phyloP scores from a whole-genome alignment of 2,797 vertebrate genomes.

The Cyclopterus lumpus region DNA sequence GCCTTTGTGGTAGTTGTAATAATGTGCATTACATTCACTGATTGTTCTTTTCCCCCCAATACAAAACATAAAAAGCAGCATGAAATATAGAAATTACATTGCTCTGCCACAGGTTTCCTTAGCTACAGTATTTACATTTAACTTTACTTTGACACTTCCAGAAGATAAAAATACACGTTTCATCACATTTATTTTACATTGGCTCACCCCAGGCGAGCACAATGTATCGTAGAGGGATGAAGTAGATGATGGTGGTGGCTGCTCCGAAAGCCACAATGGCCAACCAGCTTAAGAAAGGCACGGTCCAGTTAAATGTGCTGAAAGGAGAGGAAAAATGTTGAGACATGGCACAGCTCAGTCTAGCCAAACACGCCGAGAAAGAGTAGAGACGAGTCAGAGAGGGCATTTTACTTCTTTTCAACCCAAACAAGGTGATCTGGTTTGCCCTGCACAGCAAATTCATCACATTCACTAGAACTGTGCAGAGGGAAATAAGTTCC shows the following conservation, averaged over 20 bases:
- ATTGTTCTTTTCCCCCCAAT: neutral
- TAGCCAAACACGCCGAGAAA: neutral
- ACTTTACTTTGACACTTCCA: neutral
- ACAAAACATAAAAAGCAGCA: slow-evolving; percentile 2
- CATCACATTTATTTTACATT: neutral
- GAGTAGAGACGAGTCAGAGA: slow-evolving; percentile 9
- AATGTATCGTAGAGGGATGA: slow-evolving; percentile 96
- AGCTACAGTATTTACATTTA: neutral
- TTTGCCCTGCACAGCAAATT: slow-evolving; percentile 17
- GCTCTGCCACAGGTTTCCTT: neutral
- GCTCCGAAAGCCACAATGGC: slow-evolving; percentile 89
- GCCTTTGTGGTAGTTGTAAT: neutral
- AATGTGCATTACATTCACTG: neutral
- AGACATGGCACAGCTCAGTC: slow-evolving; percentile 15
- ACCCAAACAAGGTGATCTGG: slow-evolving; percentile 27
- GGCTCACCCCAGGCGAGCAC: slow-evolving; percentile 97
- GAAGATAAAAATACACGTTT: neutral
- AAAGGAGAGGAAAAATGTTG: slow-evolving; percentile 37
- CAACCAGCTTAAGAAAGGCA: slow-evolving; percentile 98
- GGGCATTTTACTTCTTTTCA: slow-evolving; percentile 43
- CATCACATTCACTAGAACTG: slow-evolving; percentile 13
- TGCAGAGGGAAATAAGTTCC: slow-evolving; percentile 30
- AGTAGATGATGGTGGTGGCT: slow-evolving; percentile 91
- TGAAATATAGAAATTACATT: neutral
- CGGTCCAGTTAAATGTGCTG: slow-evolving; percentile 98